phyloP scores from a whole-genome alignment of 1,140 invertebrate species.

The Conus betulinus region DNA sequence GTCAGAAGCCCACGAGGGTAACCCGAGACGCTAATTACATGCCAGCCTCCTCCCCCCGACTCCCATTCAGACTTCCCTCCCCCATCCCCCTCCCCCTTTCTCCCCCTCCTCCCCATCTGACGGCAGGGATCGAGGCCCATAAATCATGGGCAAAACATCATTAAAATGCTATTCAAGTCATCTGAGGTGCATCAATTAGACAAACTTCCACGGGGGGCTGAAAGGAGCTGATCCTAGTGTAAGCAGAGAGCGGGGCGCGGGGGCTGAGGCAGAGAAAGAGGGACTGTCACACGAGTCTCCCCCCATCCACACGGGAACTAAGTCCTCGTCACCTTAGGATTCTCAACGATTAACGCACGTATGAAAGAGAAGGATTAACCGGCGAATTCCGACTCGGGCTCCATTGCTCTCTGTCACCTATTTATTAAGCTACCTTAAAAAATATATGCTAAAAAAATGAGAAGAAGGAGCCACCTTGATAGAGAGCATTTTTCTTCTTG shows the following conservation, averaged over 20 bases:
- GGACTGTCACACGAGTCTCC: neutral
- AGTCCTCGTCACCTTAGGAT: neutral
- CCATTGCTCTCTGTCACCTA: neutral
- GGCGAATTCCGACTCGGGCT: neutral
- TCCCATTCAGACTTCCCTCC: neutral
- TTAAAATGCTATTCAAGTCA: conserved; percentile 24
- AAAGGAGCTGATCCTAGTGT: neutral
- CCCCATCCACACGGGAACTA: neutral
- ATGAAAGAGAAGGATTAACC: conserved; percentile 21
- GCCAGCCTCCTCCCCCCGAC: neutral
- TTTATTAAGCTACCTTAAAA: neutral
- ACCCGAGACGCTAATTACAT: too few relatives aligned
- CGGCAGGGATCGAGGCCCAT: neutral
- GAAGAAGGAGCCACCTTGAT: too few relatives aligned
- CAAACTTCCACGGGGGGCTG: neutral
- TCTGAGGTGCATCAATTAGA: conserved; percentile 24
- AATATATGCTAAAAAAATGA: neutral
- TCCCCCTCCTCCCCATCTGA: neutral
- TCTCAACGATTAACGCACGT: neutral
- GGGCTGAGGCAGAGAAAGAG: neutral
- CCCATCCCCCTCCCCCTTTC: neutral
- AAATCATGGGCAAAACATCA: conserved; percentile 5
- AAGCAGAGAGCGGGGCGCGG: neutral
- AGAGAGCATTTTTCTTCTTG: too few relatives aligned
- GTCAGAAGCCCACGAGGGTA: too few relatives aligned